Evolutionary conservation across 2,113 vertebrate species (phyloP).

Genomic region (Lagenorhynchus albirostris): DNA sequence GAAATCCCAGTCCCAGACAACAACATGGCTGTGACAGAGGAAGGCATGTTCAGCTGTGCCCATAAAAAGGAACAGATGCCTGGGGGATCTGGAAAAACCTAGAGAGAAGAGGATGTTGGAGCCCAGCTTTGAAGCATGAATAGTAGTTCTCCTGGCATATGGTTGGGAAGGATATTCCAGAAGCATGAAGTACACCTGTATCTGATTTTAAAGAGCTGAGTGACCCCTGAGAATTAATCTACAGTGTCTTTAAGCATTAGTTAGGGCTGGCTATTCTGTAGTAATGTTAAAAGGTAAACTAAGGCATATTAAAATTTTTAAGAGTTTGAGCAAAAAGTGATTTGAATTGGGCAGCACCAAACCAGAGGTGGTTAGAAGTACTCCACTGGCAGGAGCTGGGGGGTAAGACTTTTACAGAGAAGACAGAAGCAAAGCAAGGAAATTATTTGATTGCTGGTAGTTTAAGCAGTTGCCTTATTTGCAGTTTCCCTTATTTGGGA

Average conservation of each 20-base stretch:
- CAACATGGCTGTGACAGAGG: neutral
- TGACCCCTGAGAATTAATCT: neutral
- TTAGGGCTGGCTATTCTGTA: neutral
- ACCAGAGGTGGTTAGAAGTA: neutral
- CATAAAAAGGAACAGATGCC: neutral
- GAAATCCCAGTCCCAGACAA: neutral
- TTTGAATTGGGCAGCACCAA: neutral
- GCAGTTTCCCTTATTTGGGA: neutral
- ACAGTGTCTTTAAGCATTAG: neutral
- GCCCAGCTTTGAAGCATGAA: neutral
- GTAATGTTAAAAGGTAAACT: neutral
- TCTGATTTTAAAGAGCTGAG: neutral
- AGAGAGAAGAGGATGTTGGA: neutral
- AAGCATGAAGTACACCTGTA: neutral
- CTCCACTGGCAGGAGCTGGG: neutral
- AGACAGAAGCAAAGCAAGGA: neutral
- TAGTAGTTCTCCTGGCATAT: neutral
- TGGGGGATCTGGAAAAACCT: neutral
- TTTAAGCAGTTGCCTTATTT: neutral
- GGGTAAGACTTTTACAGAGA: neutral
- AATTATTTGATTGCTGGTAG: neutral
- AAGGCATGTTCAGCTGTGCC: neutral
- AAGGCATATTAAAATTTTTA: neutral
- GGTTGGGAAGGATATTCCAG: neutral
- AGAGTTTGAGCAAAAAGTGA: neutral